Evolutionary conservation across 2,113 vertebrate species (phyloP).

Genomic region (Oncorhynchus keta): DNA sequence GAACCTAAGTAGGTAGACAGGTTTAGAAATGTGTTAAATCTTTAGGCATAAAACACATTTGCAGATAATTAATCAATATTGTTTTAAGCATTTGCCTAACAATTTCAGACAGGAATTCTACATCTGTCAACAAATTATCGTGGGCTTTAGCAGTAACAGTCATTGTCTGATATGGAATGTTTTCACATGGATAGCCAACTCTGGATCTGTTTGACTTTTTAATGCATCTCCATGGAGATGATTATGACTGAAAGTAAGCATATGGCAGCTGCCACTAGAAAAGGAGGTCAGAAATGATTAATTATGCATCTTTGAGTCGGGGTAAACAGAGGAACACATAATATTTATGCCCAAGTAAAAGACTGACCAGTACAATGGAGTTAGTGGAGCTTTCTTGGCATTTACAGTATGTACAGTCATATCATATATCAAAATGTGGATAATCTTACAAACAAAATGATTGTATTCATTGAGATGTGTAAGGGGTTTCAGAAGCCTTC

Average conservation of each 20-base stretch:
- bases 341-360: no score
- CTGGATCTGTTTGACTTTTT: conserved; percentile 29
- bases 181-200: conserved; percentile 21
- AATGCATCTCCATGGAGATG: conserved; percentile 36
- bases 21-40: background rate
- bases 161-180: conserved; percentile 19
- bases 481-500: no score
- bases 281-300: conserved; percentile 45
- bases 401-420: no score
- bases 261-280: conserved; percentile 50
- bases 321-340: background rate
- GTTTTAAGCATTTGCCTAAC: background rate
- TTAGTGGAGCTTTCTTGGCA: no score
- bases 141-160: background rate
- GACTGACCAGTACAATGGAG: no score
- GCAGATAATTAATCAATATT: background rate
- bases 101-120: background rate
- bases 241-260: conserved; percentile 40
- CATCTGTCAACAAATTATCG: background rate
- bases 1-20: background rate
- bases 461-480: no score
- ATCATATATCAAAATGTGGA: no score
- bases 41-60: background rate
- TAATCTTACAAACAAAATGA: no score
- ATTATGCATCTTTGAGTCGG: conserved; percentile 41